A percentile compares a stretch with the other conserved stretches of the same genome.
Conservation (phyloP, 2,797 vertebrate genomes). For the Lepus townsendii region DNA sequence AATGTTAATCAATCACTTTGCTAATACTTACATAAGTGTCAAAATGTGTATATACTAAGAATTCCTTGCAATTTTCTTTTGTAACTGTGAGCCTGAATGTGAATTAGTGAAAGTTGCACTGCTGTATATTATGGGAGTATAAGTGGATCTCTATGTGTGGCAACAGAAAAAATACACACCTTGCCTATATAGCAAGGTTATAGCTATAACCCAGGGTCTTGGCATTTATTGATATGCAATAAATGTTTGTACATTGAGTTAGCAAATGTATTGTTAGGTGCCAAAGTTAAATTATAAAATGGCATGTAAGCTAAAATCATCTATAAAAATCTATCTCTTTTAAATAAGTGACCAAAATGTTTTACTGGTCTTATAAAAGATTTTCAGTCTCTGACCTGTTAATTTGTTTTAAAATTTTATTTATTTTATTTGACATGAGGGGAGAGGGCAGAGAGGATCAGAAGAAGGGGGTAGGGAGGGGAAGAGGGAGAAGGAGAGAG, state of each 20-base stretch:
- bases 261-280: neutral
- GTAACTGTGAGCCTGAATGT: neutral
- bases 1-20: slow-evolving; percentile 9
- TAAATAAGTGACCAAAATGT: neutral
- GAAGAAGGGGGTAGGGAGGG: no score
- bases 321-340: neutral
- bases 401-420: no score
- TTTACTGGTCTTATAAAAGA: neutral
- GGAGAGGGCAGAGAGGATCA: no score
- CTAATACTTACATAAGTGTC: neutral
- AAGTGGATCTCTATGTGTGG: neutral
- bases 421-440: no score
- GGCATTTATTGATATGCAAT: neutral
- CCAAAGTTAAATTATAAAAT: slow-evolving; percentile 42
- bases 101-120: neutral
- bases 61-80: neutral
- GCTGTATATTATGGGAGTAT: neutral
- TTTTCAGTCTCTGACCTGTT: neutral
- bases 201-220: neutral
- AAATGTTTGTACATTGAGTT: neutral
- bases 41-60: neutral
- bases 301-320: slow-evolving; percentile 3
- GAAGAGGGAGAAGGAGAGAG: no score
- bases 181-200: neutral
- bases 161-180: neutral